phyloP scores from a whole-genome alignment of 2,797 vertebrate genomes.

The Cuniculus paca region DNA sequence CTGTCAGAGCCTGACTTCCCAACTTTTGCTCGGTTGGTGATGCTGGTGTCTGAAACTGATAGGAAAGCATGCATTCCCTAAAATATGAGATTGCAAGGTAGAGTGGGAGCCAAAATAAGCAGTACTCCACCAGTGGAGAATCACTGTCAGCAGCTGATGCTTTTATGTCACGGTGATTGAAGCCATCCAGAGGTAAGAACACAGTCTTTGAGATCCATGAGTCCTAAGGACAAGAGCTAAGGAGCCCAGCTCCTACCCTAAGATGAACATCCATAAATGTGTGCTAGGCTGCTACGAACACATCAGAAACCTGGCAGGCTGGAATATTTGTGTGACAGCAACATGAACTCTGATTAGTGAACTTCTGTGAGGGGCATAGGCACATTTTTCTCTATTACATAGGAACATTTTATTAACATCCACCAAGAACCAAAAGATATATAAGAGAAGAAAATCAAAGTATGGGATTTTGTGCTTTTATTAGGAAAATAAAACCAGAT shows the following conservation, averaged over 20 bases:
- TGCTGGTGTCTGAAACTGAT: constrained; percentile 79
- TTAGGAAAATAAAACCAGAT: constrained; percentile 85
- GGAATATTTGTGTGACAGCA: constrained; percentile 58
- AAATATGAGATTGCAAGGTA: constrained; percentile 71
- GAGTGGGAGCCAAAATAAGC: constrained; percentile 74
- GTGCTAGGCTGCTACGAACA: background rate
- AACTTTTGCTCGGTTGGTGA: constrained; percentile 65
- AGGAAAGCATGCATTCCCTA: constrained; percentile 74
- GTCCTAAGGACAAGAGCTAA: background rate
- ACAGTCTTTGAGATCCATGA: constrained; percentile 1
- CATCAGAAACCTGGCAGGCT: constrained; percentile 2
- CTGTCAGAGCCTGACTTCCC: constrained; percentile 70
- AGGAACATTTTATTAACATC: background rate
- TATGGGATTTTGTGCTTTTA: constrained; percentile 78
- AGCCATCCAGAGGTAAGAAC: constrained; percentile 64
- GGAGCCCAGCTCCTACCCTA: background rate
- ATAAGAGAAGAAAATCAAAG: constrained; percentile 76
- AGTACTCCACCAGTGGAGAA: constrained; percentile 70
- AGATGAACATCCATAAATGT: background rate
- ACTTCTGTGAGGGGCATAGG: background rate
- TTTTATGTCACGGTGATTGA: constrained; percentile 79
- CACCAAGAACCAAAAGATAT: constrained; percentile 20
- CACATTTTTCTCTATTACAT: constrained; percentile 41
- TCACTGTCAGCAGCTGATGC: constrained; percentile 77
- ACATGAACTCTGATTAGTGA: constrained; percentile 10